phyloP scores from a whole-genome alignment of 2,888 invertebrate genomes.

The Machimus rusticus region DNA sequence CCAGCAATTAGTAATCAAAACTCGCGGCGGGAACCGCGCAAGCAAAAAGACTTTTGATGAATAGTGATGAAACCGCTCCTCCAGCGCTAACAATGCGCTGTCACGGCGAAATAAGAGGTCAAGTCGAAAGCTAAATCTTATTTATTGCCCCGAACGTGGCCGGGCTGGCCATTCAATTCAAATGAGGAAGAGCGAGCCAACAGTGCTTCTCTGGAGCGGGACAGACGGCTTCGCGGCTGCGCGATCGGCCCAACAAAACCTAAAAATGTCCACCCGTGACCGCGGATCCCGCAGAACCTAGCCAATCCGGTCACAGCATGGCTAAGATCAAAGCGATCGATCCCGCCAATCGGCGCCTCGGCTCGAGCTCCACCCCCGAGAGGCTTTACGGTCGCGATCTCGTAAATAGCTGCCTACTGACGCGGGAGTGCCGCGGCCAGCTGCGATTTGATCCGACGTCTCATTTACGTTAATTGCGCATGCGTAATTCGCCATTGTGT shows the following conservation, averaged over 20 bases:
- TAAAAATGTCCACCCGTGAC: not conserved
- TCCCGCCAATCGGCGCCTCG: not conserved
- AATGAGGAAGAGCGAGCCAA: not conserved
- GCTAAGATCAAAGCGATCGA: not conserved
- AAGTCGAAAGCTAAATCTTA: not conserved
- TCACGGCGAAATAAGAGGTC: constrained; percentile 22
- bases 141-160: constrained; percentile 21
- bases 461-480: not conserved
- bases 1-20: not conserved
- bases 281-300: not conserved
- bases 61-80: not conserved
- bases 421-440: not conserved
- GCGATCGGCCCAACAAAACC: not conserved
- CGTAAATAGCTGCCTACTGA: not conserved
- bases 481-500: not conserved
- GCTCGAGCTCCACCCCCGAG: not conserved
- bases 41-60: not conserved
- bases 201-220: not conserved
- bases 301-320: not conserved
- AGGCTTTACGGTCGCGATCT: not conserved
- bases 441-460: not conserved
- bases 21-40: not conserved
- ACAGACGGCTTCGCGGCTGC: not conserved
- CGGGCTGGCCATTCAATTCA: constrained; percentile 16
- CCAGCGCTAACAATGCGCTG: not conserved